A percentile compares a stretch with the other conserved stretches of the same genome.
These are phyloP conservation scores for Drosophila malerkotliana DNA, from an alignment of 1,140 invertebrate species.

Conservation along the genomic window DNA sequence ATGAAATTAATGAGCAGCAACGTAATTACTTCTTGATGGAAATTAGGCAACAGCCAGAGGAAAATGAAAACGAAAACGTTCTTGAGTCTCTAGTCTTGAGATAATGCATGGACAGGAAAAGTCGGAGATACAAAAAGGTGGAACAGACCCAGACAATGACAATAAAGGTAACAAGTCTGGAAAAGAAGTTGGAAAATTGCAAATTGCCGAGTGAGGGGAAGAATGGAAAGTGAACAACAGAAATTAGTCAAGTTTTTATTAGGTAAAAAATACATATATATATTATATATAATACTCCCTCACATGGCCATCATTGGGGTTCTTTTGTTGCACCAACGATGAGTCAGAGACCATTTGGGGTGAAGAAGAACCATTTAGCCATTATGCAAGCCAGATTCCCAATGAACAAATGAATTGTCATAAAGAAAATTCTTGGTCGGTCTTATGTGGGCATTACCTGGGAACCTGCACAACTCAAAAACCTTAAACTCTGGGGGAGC, in stretches of 20 bases:
- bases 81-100: conserved; percentile 16
- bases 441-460: conserved; percentile 29
- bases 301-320: neutral
- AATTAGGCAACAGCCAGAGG: conserved; percentile 58
- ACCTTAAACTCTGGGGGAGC: conserved; percentile 16
- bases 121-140: neutral
- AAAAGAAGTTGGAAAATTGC: conserved; percentile 25
- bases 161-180: conserved; percentile 5
- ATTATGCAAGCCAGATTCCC: conserved; percentile 51
- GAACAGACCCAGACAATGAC: conserved; percentile 6
- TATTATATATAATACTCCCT: neutral
- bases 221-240: conserved; percentile 40
- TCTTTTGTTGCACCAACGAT: conserved; percentile 20
- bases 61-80: conserved; percentile 52
- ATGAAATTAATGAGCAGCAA: conserved; percentile 77
- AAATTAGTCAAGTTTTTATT: neutral
- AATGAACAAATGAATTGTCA: conserved; percentile 49
- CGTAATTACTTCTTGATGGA: conserved; percentile 81
- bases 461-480: neutral
- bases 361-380: conserved; percentile 21
- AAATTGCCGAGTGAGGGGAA: conserved; percentile 12
- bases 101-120: conserved; percentile 8
- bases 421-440: conserved; percentile 39
- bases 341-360: conserved; percentile 11
- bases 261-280: neutral